Base-by-base conservation (phyloP, 2,888 invertebrate species). In the Ectemnius continuus region DNA sequence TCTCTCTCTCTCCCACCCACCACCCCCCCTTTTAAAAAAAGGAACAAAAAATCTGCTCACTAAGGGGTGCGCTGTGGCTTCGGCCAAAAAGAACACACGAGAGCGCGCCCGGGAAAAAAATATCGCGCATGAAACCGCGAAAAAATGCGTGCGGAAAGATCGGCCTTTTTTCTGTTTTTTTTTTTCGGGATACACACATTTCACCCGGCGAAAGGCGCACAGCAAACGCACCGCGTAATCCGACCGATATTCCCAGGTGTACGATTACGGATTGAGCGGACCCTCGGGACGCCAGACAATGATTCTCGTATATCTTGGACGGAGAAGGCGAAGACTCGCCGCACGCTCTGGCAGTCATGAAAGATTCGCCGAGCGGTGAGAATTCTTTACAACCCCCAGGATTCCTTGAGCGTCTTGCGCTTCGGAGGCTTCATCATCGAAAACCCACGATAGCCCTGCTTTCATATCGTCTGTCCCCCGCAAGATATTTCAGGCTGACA, bases 201-300 rank as follows among this genome's bases (percentile, higher is more conserved):
- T 73, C 73, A 69, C 75, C 66, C 66, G 73, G 57, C 6, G 63
- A 6, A 2, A 47, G 36, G 28, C 8, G 18, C 3, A 13, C 14
- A 13, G 14, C 14, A 13, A 8, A 60, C 56, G 69, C 61, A 66
- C 57, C 13, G 14, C 64, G 70, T 73, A 71, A 67, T 72, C 70
- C 74, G 73, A 66, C 36, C 11, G 36, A 36, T 36, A 70, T 16
- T 73, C 76, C 76, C 72, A 16, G 28, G 76, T 68, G 78, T 75
- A 64, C 70, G 70, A 80, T 80, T 66, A 56, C 1, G 70, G 66
- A 20, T 61, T 75, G 79, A 84, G 76, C 75, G 82, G 76, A 79
- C 82, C 83, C 82, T 61, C 71, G 76, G 87, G 85, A 86, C 80
- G 78, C 61, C 61, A 73, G 83, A 84, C 85, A 82, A 84, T 84